A percentile compares a stretch with the other conserved stretches of the same genome.
Conservation (phyloP, 2,888 invertebrate genomes). For the Sepiola atlantica region DNA sequence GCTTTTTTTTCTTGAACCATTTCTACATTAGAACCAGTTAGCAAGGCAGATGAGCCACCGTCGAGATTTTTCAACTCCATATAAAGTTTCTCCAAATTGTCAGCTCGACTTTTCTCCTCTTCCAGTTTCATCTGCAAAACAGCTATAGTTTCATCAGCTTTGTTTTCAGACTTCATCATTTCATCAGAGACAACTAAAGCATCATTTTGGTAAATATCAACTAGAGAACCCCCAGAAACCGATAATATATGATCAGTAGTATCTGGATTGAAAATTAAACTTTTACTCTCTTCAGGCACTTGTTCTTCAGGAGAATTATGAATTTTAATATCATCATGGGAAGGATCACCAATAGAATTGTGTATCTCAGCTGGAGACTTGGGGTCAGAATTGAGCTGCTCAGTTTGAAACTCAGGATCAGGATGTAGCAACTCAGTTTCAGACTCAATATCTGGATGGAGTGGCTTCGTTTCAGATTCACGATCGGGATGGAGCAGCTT, state of each 20-base stretch:
- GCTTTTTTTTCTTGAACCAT: background rate
- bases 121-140: background rate
- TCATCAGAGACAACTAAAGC: background rate
- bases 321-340: conserved; percentile 19
- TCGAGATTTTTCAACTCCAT: background rate
- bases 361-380: background rate
- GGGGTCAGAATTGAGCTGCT: background rate
- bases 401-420: background rate
- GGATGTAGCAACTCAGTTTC: too few relatives aligned
- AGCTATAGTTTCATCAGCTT: background rate
- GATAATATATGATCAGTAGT: background rate
- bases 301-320: background rate
- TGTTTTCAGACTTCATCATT: background rate
- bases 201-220: background rate
- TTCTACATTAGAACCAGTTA: background rate
- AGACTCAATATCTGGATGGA: too few relatives aligned
- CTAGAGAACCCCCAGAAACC: background rate
- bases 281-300: background rate
- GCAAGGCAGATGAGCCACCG: background rate
- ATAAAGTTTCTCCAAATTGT: conserved; percentile 16
- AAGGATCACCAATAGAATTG: background rate
- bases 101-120: background rate
- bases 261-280: background rate
- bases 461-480: too few relatives aligned
- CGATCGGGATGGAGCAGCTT: too few relatives aligned